phyloP scores from a whole-genome alignment of 92 coral and sea anemone species.

The Heteractis magnifica region DNA sequence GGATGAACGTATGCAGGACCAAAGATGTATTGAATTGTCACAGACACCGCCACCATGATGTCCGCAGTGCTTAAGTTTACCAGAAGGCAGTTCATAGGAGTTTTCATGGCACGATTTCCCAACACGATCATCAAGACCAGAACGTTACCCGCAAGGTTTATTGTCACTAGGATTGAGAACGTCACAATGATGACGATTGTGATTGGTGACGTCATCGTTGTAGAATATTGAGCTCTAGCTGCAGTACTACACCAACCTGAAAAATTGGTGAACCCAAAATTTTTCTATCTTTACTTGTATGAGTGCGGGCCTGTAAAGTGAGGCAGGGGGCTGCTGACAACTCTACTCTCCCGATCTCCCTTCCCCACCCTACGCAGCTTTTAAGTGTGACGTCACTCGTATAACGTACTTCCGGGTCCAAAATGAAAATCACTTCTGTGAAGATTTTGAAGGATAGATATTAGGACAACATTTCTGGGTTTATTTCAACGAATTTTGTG shows the following conservation, averaged over 20 bases:
- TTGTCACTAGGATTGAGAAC: slow-evolving; percentile 15
- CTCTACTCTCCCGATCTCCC: too few relatives aligned
- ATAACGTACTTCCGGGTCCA: too few relatives aligned
- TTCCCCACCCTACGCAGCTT: not conserved
- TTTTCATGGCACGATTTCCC: slow-evolving; percentile 17
- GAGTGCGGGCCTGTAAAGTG: too few relatives aligned
- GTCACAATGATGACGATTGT: slow-evolving; percentile 4
- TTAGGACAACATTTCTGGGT: too few relatives aligned
- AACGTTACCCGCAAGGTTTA: slow-evolving; percentile 27
- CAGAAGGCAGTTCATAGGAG: slow-evolving; percentile 38
- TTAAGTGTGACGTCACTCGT: not conserved
- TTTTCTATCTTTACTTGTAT: too few relatives aligned
- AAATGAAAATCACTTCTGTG: too few relatives aligned
- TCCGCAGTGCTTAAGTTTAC: slow-evolving; percentile 38
- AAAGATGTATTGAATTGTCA: slow-evolving; percentile 24
- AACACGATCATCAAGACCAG: slow-evolving; percentile 31
- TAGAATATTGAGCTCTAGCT: not conserved
- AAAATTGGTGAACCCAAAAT: not conserved
- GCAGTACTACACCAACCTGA: not conserved
- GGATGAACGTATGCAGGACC: slow-evolving; percentile 25
- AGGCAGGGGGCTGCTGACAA: too few relatives aligned
- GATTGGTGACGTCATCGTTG: slow-evolving; percentile 1
- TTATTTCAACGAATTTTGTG: too few relatives aligned
- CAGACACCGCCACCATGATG: slow-evolving; percentile 35
- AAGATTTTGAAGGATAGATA: not conserved